These are phyloP conservation scores for Myotis davidii DNA, from an alignment of 2,113 vertebrate genomes.

Conservation along the genomic window DNA sequence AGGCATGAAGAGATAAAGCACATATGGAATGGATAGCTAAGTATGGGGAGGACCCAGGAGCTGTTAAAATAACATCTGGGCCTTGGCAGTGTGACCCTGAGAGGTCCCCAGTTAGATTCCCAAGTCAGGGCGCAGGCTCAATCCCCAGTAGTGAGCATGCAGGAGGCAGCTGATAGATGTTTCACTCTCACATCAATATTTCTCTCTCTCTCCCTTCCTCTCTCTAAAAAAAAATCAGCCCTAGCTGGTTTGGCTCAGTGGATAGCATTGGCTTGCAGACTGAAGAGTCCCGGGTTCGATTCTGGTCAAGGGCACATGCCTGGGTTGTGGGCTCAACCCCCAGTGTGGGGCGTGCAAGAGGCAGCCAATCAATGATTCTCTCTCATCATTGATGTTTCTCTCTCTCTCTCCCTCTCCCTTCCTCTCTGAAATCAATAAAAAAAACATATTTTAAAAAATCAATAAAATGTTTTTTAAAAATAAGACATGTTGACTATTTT, in stretches of 20 bases:
- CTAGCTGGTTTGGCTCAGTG: too few relatives aligned
- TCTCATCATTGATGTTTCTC: not conserved
- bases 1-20: not conserved
- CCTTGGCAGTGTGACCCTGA: not conserved
- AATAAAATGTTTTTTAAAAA: not conserved
- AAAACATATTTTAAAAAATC: not conserved
- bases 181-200: not conserved
- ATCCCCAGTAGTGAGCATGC: too few relatives aligned
- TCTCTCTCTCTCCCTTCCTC: not conserved
- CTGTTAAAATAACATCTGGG: conserved; percentile 20
- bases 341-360: too few relatives aligned
- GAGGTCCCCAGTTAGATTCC: not conserved
- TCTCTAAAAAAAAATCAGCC: too few relatives aligned
- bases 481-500: not conserved
- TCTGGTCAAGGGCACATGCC: too few relatives aligned
- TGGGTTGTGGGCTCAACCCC: too few relatives aligned
- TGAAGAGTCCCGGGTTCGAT: too few relatives aligned
- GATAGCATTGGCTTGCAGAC: too few relatives aligned
- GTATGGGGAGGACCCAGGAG: not conserved
- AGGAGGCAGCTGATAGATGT: not conserved
- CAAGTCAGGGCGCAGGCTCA: not conserved
- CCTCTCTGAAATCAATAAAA: too few relatives aligned
- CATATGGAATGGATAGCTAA: not conserved
- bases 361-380: not conserved
- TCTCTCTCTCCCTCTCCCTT: too few relatives aligned